These are phyloP conservation scores for Molossus molossus DNA, from an alignment of 2,797 vertebrate genomes.

Conservation along the genomic window DNA sequence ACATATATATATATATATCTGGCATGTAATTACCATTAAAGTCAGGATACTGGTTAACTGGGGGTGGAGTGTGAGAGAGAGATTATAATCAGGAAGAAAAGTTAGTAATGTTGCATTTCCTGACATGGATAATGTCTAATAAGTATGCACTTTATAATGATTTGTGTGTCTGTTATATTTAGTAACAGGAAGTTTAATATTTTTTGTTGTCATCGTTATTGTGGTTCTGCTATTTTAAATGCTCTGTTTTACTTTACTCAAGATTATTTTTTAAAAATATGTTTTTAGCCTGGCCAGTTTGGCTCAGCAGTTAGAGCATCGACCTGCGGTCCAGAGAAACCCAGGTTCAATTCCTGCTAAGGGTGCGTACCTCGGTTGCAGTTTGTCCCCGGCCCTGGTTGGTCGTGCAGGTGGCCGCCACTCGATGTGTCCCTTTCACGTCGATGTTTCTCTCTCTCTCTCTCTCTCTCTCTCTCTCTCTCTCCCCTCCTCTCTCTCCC, in stretches of 20 bases:
- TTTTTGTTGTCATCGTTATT: not conserved
- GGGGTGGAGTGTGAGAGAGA: not conserved
- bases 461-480: no score
- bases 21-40: not conserved
- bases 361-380: no score
- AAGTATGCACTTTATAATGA: not conserved
- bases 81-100: constrained; percentile 19
- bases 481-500: no score
- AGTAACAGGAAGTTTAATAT: not conserved
- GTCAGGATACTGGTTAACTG: not conserved
- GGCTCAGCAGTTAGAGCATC: no score
- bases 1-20: not conserved
- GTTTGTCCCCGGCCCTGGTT: no score
- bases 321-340: no score
- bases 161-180: not conserved
- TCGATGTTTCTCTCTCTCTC: no score
- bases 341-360: no score
- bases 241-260: not conserved
- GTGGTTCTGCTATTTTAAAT: not conserved
- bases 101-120: constrained; percentile 41
- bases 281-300: no score
- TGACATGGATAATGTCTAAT: not conserved
- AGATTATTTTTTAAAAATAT: no score
- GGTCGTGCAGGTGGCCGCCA: no score
- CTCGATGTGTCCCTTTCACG: no score